Base-by-base conservation (phyloP, 2,888 invertebrate genomes). In the Acleris emargana region DNA sequence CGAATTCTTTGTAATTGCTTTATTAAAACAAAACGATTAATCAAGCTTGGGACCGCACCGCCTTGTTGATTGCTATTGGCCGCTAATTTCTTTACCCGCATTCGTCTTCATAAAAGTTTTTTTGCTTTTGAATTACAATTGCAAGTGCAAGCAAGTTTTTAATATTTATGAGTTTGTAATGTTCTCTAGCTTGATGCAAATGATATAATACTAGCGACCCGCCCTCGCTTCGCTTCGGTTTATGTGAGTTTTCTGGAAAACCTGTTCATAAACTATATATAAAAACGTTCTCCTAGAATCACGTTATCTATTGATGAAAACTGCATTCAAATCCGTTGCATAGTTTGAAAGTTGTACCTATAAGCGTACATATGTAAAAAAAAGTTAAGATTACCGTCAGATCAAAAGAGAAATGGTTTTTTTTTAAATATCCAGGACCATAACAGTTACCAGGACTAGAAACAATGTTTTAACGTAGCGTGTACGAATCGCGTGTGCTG, bases 11-110 rank as follows among this genome's bases (percentile, higher is more conserved):
- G 47, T 66, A 81, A 83, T 82, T 77, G 76, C 73, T 79, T 79
- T 78, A 84, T 83, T 83, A 83, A 80, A 79, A 73, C 69, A 71
- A 70, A 64, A 57, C 78, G 76, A 84, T 87, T 86, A 83, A 86
- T 86, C 83, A 84, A 83, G 76, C 72, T 67, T 66, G 62, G 63
- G 55, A 53, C 58, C 58, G 68, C 58, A 67, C 66, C 69, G 70
- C 60, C 62, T 59, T 50, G 47, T 52, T 51, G 64, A 68, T 67
- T 69, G 45, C 64, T 51, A 45, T 68, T 67, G 55, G 53, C 52
- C 55, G 53, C 54, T 64, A 64, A 67, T 69, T 62, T 50, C 64
- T 67, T 55, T 51, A 54, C 49, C 52, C 55, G 45, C 59, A 70
- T 68, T 69, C 67, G 67, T 71, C 67, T 68, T 68, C 28, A 62